Evolutionary conservation across 2,113 vertebrate genomes (phyloP), one percentile per base, ranked within the genome.

Genomic region (Craseonycteris thonglongyai): DNA sequence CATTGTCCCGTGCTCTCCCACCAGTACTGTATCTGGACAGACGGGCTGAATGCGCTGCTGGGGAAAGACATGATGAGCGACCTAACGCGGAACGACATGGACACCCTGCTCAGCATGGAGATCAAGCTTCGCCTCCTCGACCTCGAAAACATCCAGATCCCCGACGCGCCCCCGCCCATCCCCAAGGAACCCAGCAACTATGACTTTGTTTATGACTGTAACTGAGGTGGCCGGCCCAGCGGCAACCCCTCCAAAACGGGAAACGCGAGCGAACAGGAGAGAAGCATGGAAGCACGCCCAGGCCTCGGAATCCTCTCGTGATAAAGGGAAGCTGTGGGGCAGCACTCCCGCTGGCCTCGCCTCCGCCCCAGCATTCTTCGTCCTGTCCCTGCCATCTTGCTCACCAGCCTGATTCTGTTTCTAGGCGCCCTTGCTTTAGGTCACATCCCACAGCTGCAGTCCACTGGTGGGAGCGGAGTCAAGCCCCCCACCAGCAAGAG

Each of bases 141-240:
- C 98, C 97, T 99, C 98, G 99, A 99, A 97, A 99, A 99, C 98
- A 99, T 99, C 98, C 99, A 99, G 98, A 99, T 99, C 96, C 99
- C 99, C 0, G 99, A 99, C 63, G 99, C 99, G 28, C 99, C 99
- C 30, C 99, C 99, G 40, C 99, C 99, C 0, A 99, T 99, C 98
- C 99, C 99, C 98, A 99, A 99, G 99, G 99, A 99, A 96, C 99
- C 99, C 95, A 99, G 99, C 99, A 99, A 99, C 98, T 99, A 99
- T 75, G 99, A 99, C 98, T 99, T 99, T 98, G 99, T 99, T 98
- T 99, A 99, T 90, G 99, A 99, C 99, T 99, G 99, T 98, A 99
- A 99, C 98, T 99, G 99, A 99, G 68, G 92, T 26, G 68, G 84
- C 93, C 2, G 87, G 63, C 76, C 76, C n/a, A 33, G 40, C 49